Evolutionary conservation across 2,113 vertebrate species (phyloP).

Genomic region (Parus major): DNA sequence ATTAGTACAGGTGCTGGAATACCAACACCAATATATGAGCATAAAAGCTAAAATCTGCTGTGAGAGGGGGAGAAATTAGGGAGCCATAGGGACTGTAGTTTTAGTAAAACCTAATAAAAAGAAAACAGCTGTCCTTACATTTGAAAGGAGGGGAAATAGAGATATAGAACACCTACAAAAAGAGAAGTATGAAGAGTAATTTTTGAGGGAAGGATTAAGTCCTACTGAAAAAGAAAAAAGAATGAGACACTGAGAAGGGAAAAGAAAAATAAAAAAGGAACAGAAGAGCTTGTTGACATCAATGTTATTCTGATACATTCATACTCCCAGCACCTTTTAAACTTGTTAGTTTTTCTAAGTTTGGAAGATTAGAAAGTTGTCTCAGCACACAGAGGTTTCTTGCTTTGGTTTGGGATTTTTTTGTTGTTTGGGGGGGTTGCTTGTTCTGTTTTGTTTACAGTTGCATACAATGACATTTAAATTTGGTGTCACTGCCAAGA

Average conservation of each 20-base stretch:
- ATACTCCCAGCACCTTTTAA: not conserved
- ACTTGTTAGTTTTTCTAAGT: not conserved
- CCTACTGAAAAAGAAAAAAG: not conserved
- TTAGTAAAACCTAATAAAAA: not conserved
- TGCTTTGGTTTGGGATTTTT: not conserved
- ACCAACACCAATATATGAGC: not conserved
- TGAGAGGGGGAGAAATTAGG: not conserved
- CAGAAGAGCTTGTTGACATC: not conserved
- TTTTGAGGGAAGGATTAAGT: not conserved
- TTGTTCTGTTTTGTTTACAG: not conserved
- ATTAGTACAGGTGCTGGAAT: not conserved
- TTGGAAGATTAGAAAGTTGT: not conserved
- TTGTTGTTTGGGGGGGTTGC: not conserved
- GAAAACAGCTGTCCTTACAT: not conserved
- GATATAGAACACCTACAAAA: not conserved
- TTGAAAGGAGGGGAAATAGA: not conserved
- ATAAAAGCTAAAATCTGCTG: not conserved
- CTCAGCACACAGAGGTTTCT: not conserved
- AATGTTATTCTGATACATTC: not conserved
- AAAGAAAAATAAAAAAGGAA: not conserved
- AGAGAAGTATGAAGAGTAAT: not conserved
- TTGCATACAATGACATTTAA: not conserved
- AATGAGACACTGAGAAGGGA: not conserved
- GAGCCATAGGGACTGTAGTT: not conserved
- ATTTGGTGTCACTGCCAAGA: not conserved